phyloP scores from a whole-genome alignment of 2,888 invertebrate species.

The Mythimna albipuncta region DNA sequence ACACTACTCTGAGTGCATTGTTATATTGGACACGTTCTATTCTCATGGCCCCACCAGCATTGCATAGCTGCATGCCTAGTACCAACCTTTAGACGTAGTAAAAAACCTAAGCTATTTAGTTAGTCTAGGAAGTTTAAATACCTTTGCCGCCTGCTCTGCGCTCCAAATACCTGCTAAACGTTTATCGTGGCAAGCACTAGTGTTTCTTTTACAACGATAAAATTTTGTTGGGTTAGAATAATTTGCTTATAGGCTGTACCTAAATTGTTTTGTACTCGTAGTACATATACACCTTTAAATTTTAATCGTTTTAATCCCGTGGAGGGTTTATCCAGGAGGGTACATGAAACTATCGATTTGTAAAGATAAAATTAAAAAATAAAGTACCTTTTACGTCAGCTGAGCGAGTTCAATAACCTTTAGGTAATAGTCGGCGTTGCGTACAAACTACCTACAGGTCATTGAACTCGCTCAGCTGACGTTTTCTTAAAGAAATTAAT shows the following conservation, averaged over 20 bases:
- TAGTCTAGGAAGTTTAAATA: constrained; percentile 50
- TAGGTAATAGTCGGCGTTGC: too few relatives aligned
- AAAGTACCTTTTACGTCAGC: too few relatives aligned
- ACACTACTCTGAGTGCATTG: too few relatives aligned
- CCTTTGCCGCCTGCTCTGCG: constrained; percentile 32
- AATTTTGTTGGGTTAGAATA: background rate
- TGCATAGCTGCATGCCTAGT: constrained; percentile 33
- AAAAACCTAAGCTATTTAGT: constrained; percentile 51
- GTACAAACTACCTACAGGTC: too few relatives aligned
- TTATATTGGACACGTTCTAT: background rate
- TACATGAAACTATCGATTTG: too few relatives aligned
- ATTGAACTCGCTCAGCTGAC: too few relatives aligned
- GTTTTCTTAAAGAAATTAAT: too few relatives aligned
- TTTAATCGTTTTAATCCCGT: too few relatives aligned
- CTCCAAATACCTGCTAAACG: constrained; percentile 32
- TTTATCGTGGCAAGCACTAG: constrained; percentile 20
- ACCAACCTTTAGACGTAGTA: constrained; percentile 34
- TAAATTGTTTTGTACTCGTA: background rate
- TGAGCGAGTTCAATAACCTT: too few relatives aligned
- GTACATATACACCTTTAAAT: too few relatives aligned
- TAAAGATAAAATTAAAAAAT: too few relatives aligned
- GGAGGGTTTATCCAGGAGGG: too few relatives aligned
- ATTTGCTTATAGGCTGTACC: constrained; percentile 1
- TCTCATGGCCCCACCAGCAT: constrained; percentile 31
- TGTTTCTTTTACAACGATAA: constrained; percentile 7